These are phyloP conservation scores for Chydorus sphaericus DNA, from an alignment of 2,888 invertebrate species.

Conservation along the genomic window DNA sequence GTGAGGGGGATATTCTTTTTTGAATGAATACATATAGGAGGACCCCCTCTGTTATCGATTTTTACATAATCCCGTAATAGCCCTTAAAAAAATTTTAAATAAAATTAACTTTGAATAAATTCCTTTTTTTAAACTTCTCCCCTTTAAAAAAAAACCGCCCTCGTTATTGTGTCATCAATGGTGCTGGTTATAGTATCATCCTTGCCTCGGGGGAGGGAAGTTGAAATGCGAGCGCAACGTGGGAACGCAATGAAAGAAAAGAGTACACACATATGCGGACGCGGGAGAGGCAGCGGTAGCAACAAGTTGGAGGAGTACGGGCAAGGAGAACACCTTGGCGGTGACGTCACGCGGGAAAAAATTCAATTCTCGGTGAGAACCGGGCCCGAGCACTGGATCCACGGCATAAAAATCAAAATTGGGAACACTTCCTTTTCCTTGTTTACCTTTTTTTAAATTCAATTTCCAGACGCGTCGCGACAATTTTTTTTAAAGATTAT, in stretches of 20 bases:
- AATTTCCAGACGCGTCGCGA: too few species aligned
- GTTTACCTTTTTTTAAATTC: too few species aligned
- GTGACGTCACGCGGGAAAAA: too few species aligned
- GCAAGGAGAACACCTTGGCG: too few species aligned
- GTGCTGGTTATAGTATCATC: too few species aligned
- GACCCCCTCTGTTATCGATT: neutral
- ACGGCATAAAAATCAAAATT: neutral
- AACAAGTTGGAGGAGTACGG: too few species aligned
- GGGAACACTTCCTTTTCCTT: too few species aligned
- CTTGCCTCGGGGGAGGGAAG: neutral
- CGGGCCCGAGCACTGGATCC: too few species aligned
- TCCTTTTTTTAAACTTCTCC: neutral
- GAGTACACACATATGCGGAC: neutral
- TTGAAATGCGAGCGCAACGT: constrained; percentile 2
- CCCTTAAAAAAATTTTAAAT: neutral
- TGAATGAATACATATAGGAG: too few species aligned
- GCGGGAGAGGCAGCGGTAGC: too few species aligned
- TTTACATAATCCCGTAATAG: neutral
- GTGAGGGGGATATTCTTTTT: neutral
- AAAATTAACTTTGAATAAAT: neutral
- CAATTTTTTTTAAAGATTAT: too few species aligned
- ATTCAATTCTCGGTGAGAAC: too few species aligned
- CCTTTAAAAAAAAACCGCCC: neutral
- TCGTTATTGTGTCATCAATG: neutral
- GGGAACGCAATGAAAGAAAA: neutral